Percentiles rank a stretch among this genome's conserved stretches.
phyloP scores from a whole-genome alignment of 1,140 invertebrate species.

The Cherax quadricarinatus region DNA sequence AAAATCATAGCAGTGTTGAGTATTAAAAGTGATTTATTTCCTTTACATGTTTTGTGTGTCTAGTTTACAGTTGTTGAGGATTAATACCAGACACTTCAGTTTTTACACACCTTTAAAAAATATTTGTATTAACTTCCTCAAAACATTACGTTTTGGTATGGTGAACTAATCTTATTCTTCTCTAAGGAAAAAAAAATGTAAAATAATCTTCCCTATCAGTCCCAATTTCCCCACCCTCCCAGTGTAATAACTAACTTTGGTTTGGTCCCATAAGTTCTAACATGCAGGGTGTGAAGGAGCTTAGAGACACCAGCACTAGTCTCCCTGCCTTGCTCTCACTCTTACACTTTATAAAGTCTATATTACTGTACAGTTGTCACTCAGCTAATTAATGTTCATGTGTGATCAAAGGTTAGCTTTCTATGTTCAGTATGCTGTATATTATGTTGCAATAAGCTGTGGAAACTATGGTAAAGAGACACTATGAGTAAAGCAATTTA shows the following conservation, averaged over 20 bases:
- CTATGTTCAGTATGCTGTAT: neutral
- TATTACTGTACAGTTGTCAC: neutral
- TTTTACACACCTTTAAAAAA: neutral
- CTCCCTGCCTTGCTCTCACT: constrained; percentile 22
- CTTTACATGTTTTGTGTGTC: neutral
- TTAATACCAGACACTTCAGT: neutral
- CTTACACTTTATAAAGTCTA: neutral
- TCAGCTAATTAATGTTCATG: neutral
- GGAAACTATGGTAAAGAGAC: too few species aligned
- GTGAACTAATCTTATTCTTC: constrained; percentile 25
- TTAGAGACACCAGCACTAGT: constrained; percentile 31
- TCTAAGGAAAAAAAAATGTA: neutral
- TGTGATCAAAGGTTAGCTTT: neutral
- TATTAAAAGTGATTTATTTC: too few species aligned
- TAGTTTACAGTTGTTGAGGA: neutral
- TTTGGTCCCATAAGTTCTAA: constrained; percentile 70
- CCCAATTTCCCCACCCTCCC: constrained; percentile 47
- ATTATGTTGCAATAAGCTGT: neutral
- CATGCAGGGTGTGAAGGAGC: constrained; percentile 61
- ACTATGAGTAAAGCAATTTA: too few species aligned
- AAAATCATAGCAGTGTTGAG: too few species aligned
- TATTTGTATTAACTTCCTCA: neutral
- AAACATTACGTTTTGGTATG: neutral
- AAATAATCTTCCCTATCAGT: constrained; percentile 30
- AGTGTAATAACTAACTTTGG: constrained; percentile 41